Evolutionary conservation across 2,797 vertebrate genomes (phyloP), one percentile per base, ranked within the genome.

Genomic region (Rhabdomys pumilio): DNA sequence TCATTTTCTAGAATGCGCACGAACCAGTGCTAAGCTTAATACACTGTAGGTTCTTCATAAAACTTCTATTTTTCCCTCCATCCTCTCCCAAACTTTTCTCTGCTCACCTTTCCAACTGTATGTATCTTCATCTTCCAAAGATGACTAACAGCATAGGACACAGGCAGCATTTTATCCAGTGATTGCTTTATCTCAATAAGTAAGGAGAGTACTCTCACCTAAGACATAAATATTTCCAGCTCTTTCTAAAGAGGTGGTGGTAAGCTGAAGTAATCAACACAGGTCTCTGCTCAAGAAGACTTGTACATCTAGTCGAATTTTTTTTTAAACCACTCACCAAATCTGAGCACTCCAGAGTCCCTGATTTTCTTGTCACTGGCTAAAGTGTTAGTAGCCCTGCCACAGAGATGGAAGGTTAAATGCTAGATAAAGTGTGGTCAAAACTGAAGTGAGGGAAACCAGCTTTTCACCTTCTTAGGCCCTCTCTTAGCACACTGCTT

Each of bases 1-100:
- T 92, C 47, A 77, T n/a, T 55, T 87, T 76, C 44, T 69, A 80
- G 92, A 79, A 81, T n/a, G 50, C 81, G 59, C 87, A 50, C 29
- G 67, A 38, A 38, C 24, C 38, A 6, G 80, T 31, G 34, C 55
- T 44, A 67, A 26, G 0, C 31, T 59, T 72, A 53, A 89, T 34
- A 93, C 29, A 77, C 12, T 47, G 3, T 15, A 75, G 59, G n/a
- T 47, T 15, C 41, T 85, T 34, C 1, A 14, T 65, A 72, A 61
- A 59, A 53, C 12, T 59, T 50, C 19, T 31, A 1, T 5, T 4
- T 19, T 41, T 57, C 20, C 3, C 17, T 86, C 38, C 1, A 13
- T 12, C 34, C 13, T 44, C 61, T 93, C 67, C 41, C 0, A 0
- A 1, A 4, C 7, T 17, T 67, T 50, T 31, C 26, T 61, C 86